Conservation (phyloP, 64 coral and sea anemone genomes). For the Montipora capricornis region DNA sequence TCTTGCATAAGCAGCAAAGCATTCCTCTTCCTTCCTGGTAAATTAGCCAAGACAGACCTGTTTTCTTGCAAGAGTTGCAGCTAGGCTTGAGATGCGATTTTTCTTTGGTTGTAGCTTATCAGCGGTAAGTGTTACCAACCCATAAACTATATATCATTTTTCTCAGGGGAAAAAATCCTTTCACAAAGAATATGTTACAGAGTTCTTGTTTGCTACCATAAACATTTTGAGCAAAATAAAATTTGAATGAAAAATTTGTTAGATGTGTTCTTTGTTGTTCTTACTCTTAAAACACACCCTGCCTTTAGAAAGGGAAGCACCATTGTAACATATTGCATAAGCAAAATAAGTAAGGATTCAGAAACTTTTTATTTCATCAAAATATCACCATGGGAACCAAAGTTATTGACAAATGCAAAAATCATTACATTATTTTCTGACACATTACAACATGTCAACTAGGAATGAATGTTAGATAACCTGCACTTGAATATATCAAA, state of each 20-base stretch:
- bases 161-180: constrained; percentile 21
- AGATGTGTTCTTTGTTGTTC: neutral
- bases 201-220: neutral
- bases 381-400: neutral
- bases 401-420: neutral
- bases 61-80: neutral
- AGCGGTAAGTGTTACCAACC: neutral
- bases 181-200: neutral
- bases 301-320: neutral
- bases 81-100: neutral
- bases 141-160: constrained; percentile 29
- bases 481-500: neutral
- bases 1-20: neutral
- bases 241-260: constrained; percentile 9
- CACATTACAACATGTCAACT: neutral
- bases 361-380: constrained; percentile 5
- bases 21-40: constrained; percentile 10
- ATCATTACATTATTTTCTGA: neutral
- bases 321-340: neutral
- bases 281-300: neutral
- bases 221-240: constrained; percentile 20
- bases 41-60: neutral
- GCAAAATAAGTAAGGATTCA: neutral
- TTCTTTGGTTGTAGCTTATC: neutral
- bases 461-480: neutral